These are phyloP conservation scores for Antheraea mylitta DNA, from an alignment of 1,140 invertebrate genomes.

Conservation along the genomic window DNA sequence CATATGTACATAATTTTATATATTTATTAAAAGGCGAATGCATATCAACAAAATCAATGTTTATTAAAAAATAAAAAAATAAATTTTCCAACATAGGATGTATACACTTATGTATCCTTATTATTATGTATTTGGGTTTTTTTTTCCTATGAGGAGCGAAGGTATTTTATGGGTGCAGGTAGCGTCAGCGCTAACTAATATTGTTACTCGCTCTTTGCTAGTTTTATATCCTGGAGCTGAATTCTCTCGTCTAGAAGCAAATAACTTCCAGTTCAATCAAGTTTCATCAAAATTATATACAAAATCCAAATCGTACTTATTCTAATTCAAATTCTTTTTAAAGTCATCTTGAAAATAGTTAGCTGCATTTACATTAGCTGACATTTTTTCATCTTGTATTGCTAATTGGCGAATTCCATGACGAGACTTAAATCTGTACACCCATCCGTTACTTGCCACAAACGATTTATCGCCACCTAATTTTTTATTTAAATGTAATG, in stretches of 20 bases:
- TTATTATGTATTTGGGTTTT: not conserved
- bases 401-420: conserved; percentile 43
- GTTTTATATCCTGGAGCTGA: conserved; percentile 31
- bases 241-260: conserved; percentile 25
- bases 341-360: conserved; percentile 11
- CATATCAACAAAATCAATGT: too few relatives aligned
- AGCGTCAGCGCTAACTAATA: conserved; percentile 34
- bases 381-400: conserved; percentile 37
- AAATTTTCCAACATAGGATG: too few relatives aligned
- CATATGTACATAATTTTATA: too few relatives aligned
- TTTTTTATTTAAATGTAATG: conserved; percentile 40
- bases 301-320: conserved; percentile 13
- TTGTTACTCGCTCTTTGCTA: conserved; percentile 34
- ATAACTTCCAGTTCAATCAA: conserved; percentile 30
- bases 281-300: conserved; percentile 29
- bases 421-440: conserved; percentile 44
- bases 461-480: conserved; percentile 35
- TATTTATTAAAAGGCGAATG: too few relatives aligned
- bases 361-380: conserved; percentile 27
- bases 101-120: too few relatives aligned
- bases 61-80: too few relatives aligned
- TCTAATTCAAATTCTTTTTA: conserved; percentile 1
- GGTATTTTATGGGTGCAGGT: conserved; percentile 30
- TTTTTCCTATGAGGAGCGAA: conserved; percentile 16
- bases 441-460: conserved; percentile 47